Evolutionary conservation across 1,140 invertebrate genomes (phyloP), one percentile per base, ranked within the genome.

Genomic region (Littorina saxatilis): DNA sequence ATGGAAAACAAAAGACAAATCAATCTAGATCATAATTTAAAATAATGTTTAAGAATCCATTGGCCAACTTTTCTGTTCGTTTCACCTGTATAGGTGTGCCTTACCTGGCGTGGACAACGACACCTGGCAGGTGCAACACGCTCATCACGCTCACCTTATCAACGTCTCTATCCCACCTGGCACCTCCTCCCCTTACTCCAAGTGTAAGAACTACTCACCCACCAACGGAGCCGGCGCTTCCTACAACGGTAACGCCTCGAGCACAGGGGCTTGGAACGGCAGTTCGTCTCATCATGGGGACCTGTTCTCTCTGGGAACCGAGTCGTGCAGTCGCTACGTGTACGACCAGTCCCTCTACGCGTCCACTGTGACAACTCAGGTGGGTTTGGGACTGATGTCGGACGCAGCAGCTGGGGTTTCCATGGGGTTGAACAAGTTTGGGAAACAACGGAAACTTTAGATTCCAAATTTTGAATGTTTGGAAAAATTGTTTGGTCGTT

Each of bases 91-190:
- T 37, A 81, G 79, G 55, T 81, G 79, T 40, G 79, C 79, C 7
- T 32, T 81, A 2, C 79, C 79, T 40, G 72, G 79, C 4, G 23
- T 74, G 72, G 55, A 39, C 4, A 81, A 81, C 47, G 79, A 81
- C 37, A 81, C 79, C 0, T 81, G 58, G 29, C 9, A 0, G 4
- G 37, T 63, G 4, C 70, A 81, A 32, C 17, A 23, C 27, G 68
- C 9, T 7, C 4, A 7, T 1, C 79, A 81, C 32, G n/a, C 20
- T 1, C 7, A 11, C 0, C 15, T 75, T 7, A 11, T 81, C 9
- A 81, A 81, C 72, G 23, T 37, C 32, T 74, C 68, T 1, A n/a
- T 80, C 20, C 68, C 63, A 13, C 37, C 35, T 35, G 20, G 27
- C 7, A 9, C 7, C n/a, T 7, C 9, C 23, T 7, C 9, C 7